A percentile compares a stretch with the other conserved stretches of the same genome.
Conservation (phyloP, 2,888 invertebrate species). For the Heliconius cydno region DNA sequence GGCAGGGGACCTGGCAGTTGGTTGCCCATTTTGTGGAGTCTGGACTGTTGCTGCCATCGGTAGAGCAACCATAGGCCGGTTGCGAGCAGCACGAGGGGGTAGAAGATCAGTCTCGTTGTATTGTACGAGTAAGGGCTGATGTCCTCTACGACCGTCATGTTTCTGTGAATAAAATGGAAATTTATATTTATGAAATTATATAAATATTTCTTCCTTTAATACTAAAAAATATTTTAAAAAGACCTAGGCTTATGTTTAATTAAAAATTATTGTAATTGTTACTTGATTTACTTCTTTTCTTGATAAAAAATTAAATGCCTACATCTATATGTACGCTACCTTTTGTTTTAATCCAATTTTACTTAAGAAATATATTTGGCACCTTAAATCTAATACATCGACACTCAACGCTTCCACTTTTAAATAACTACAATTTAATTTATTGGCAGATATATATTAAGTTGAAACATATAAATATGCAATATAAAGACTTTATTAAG, state of each 20-base stretch:
- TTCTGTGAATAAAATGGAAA: slow-evolving; percentile 47
- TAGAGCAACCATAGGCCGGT: slow-evolving; percentile 65
- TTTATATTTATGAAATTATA: not conserved
- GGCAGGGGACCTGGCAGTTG: slow-evolving; percentile 87
- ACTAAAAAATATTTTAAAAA: too few species aligned
- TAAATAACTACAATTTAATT: not conserved
- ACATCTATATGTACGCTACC: not conserved
- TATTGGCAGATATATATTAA: slow-evolving; percentile 6
- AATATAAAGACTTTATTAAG: slow-evolving; percentile 33
- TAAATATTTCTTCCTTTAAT: not conserved
- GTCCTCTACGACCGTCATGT: slow-evolving; percentile 56
- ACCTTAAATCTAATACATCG: slow-evolving; percentile 3
- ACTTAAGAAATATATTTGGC: slow-evolving; percentile 9
- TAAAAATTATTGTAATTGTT: not conserved
- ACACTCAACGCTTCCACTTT: slow-evolving; percentile 16
- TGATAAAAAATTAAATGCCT: not conserved
- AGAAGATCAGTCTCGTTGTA: slow-evolving; percentile 59
- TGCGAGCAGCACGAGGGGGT: slow-evolving; percentile 62
- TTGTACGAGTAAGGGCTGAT: slow-evolving; percentile 46
- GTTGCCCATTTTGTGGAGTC: slow-evolving; percentile 84
- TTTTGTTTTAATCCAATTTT: not conserved
- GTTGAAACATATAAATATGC: slow-evolving; percentile 19
- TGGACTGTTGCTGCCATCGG: slow-evolving; percentile 78
- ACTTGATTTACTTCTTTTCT: not conserved
- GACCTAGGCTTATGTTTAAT: too few species aligned